Percentiles rank a stretch among this genome's conserved stretches.
Conservation (phyloP, 2,113 vertebrate genomes). For the Passer montanus region DNA sequence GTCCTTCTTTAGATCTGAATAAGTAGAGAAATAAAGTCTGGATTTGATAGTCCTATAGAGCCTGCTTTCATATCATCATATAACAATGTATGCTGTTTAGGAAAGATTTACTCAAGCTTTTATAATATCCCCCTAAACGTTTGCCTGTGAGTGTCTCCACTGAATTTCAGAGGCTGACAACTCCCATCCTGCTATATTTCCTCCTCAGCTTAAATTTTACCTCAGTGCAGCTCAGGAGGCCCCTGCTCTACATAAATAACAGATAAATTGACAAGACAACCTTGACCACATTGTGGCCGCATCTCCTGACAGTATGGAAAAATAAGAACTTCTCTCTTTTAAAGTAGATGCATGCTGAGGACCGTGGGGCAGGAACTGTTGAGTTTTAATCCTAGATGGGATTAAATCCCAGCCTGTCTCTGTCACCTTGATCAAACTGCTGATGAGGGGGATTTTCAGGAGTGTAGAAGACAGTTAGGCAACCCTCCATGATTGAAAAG, state of each 20-base stretch:
- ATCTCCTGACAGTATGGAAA: not conserved
- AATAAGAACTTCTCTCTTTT: not conserved
- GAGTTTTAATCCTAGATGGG: not conserved
- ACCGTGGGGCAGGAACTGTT: not conserved
- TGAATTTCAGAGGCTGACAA: not conserved
- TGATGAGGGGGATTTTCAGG: constrained; percentile 5
- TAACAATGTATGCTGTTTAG: not conserved
- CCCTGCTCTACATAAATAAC: constrained; percentile 38
- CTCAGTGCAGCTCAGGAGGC: not conserved
- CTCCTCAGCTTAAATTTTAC: not conserved
- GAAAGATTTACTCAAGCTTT: not conserved
- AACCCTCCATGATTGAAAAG: not conserved
- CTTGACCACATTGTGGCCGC: constrained; percentile 2
- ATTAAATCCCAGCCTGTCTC: not conserved
- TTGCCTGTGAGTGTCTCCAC: not conserved
- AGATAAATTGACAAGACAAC: constrained; percentile 31
- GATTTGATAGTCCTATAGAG: not conserved
- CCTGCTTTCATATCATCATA: not conserved
- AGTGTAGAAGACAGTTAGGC: not conserved
- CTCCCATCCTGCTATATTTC: not conserved
- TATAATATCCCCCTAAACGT: not conserved
- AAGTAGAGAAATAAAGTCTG: not conserved
- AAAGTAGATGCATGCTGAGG: not conserved
- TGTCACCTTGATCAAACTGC: constrained; percentile 37
- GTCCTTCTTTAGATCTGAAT: not conserved